These are phyloP conservation scores for Temnopleurus reevesii DNA, from an alignment of 53 echinoderm and acorn worm species.

Conservation along the genomic window DNA sequence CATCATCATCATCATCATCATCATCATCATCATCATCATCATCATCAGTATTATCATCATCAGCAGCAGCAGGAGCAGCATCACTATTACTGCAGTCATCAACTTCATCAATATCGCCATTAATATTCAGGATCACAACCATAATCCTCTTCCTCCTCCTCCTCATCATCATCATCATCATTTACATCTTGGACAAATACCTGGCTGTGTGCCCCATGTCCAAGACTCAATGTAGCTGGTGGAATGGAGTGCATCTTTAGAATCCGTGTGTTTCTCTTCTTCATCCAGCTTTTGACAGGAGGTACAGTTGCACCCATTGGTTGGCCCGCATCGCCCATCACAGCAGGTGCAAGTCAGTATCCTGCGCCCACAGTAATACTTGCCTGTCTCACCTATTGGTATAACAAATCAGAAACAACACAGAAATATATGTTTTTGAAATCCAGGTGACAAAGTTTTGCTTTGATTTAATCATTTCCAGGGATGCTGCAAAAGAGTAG, in stretches of 20 bases:
- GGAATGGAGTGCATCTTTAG: conserved; percentile 63
- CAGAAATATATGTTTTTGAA: too few relatives aligned
- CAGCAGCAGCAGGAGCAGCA: too few relatives aligned
- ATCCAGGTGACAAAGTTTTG: too few relatives aligned
- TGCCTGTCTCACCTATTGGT: conserved; percentile 72
- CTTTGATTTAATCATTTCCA: too few relatives aligned
- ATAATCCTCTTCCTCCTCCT: not conserved
- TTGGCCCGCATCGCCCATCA: conserved; percentile 75
- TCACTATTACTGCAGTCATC: too few relatives aligned
- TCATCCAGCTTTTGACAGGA: conserved; percentile 92
- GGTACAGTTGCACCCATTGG: conserved; percentile 78
- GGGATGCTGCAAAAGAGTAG: too few relatives aligned
- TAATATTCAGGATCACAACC: too few relatives aligned
- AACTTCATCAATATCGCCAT: too few relatives aligned
- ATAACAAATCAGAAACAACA: not conserved
- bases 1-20: too few relatives aligned
- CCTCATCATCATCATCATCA: not conserved
- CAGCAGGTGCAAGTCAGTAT: conserved; percentile 78
- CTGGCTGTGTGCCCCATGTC: conserved; percentile 93
- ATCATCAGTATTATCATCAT: too few relatives aligned
- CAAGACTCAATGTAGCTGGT: conserved; percentile 87
- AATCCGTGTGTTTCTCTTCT: conserved; percentile 72
- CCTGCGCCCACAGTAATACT: conserved; percentile 78
- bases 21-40: too few relatives aligned
- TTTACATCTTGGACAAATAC: conserved; percentile 24